Evolutionary conservation across 2,797 vertebrate genomes (phyloP), one percentile per base, ranked within the genome.

Genomic region (Bryconaethiops microstoma): DNA sequence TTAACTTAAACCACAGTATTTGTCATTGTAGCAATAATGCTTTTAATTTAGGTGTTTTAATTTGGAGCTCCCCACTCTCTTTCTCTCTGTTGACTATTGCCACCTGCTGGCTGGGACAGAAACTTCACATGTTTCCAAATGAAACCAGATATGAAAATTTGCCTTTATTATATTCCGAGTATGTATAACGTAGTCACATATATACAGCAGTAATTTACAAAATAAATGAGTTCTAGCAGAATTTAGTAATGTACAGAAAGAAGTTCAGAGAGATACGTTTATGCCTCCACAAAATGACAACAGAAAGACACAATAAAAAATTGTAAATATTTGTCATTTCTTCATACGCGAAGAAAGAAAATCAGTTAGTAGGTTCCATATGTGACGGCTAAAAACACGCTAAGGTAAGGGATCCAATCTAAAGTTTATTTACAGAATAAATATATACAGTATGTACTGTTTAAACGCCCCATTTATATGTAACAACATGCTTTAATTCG

Each of bases 121-220:
- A 74, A 57, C 6, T 62, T 60, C 7, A 77, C 25, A 48, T n/a
- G 21, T 39, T 35, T 5, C 55, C 50, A 59, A 57, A 45, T 39
- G 25, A 25, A 19, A 72, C 4, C 7, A 72, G 50, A 45, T 65
- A 71, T 60, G 55, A 67, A 25, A 57, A 63, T 69, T 45, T 77
- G 62, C 45, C 67, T 83, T 74, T 79, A 83, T 86, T 79, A 48
- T 67, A 62, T 74, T 81, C 7, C 76, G 21, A 78, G 35, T 60
- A 79, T 76, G 73, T 76, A 69, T 2, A 45, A 42, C 69, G 69
- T 19, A 83, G 63, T 70, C 45, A 62, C 63, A 12, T 45, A 7
- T 64, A 71, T 73, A 77, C 65, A 83, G 48, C n/a, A 79, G 72
- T 39, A 14, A 80, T 76, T 74, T 79, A 83, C 57, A 83, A 74